Conservation (phyloP, 2,113 vertebrate genomes). For the Oenanthe oenanthe region DNA sequence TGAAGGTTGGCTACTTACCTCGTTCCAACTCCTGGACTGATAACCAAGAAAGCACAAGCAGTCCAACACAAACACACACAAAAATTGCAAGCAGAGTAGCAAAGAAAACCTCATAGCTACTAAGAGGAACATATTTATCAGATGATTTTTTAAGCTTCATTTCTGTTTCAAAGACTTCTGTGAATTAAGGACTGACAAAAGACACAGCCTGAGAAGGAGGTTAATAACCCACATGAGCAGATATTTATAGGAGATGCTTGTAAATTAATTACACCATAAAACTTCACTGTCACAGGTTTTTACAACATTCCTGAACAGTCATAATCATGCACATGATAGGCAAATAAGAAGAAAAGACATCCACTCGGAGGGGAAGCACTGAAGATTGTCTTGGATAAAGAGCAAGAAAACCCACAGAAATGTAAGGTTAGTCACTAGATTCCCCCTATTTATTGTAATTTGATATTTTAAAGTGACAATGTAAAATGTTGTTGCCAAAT, state of each 20-base stretch:
- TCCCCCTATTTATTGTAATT: neutral
- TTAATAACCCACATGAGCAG: neutral
- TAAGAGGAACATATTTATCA: neutral
- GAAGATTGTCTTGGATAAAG: neutral
- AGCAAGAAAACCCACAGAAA: neutral
- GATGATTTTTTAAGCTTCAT: conserved; percentile 40
- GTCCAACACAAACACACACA: conserved; percentile 52
- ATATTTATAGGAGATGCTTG: conserved; percentile 24
- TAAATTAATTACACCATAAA: conserved; percentile 38
- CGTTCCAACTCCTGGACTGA: neutral
- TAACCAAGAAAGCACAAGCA: conserved; percentile 75
- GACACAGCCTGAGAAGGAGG: neutral
- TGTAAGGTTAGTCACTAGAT: conserved; percentile 11
- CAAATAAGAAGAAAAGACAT: neutral
- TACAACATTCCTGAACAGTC: neutral
- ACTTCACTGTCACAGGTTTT: neutral
- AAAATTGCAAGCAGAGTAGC: conserved; percentile 40
- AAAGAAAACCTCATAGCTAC: conserved; percentile 61
- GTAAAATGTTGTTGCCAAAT: neutral
- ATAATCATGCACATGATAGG: neutral
- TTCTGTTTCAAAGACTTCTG: neutral
- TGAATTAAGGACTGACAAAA: neutral
- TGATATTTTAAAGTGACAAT: neutral
- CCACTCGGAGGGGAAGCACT: neutral
- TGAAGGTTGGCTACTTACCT: conserved; percentile 51